phyloP scores from a whole-genome alignment of 1,140 invertebrate genomes.

The Andricus grossulariae region DNA sequence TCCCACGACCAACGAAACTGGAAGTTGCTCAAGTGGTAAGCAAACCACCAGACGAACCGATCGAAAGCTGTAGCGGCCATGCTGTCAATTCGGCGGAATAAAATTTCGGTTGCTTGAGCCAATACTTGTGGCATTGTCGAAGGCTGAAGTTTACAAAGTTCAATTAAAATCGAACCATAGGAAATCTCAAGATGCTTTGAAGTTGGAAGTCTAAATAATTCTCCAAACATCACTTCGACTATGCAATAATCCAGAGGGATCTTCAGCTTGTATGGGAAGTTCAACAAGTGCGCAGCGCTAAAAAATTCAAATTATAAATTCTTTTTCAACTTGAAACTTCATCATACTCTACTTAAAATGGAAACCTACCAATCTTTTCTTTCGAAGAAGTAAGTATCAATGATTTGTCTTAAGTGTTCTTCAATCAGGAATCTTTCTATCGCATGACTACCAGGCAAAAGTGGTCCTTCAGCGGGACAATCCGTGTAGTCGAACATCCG shows the following conservation, averaged over 20 bases:
- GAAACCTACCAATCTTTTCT: slow-evolving; percentile 91
- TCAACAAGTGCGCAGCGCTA: slow-evolving; percentile 91
- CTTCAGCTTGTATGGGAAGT: slow-evolving; percentile 94
- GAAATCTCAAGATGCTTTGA: slow-evolving; percentile 93
- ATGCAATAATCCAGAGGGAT: slow-evolving; percentile 99
- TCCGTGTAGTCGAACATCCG: slow-evolving; percentile 99
- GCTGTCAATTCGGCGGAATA: slow-evolving; percentile 96
- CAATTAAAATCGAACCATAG: slow-evolving; percentile 97
- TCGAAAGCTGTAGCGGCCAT: slow-evolving; percentile 99
- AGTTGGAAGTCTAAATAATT: slow-evolving; percentile 94
- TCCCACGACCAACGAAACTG: slow-evolving; percentile 99
- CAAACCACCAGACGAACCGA: slow-evolving; percentile 98
- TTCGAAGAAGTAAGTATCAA: slow-evolving; percentile 92
- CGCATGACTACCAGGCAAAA: slow-evolving; percentile 95
- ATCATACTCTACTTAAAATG: slow-evolving; percentile 21
- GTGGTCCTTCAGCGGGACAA: slow-evolving; percentile 88
- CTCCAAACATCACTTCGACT: slow-evolving; percentile 96
- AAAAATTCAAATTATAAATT: slow-evolving; percentile 56
- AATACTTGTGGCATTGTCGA: slow-evolving; percentile 97
- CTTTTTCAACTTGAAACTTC: slow-evolving; percentile 33
- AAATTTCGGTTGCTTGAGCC: slow-evolving; percentile 97
- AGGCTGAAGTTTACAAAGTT: slow-evolving; percentile 97
- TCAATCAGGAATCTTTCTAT: slow-evolving; percentile 99
- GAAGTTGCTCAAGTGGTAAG: slow-evolving; percentile 99
- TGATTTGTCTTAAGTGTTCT: slow-evolving; percentile 95